Evolutionary conservation across 2,797 vertebrate genomes (phyloP), one percentile per base, ranked within the genome.

Genomic region (Anguilla obscura): DNA sequence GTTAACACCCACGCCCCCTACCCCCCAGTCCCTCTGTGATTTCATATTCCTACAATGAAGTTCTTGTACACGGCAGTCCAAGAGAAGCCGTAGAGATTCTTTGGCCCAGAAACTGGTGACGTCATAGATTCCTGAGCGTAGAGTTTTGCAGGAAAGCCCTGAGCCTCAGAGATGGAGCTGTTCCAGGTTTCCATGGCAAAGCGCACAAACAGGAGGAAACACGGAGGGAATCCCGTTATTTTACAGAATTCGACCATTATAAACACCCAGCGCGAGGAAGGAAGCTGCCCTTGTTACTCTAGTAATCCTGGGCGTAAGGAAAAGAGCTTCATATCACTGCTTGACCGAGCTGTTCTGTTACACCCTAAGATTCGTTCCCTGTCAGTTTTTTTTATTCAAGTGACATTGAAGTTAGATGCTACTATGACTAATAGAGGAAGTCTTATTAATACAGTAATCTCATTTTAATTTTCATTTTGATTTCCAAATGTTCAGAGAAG

Each of bases 171-270:
- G 96, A 97, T 99, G 98, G 98, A 97, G 93, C 93, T 45, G 96
- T 95, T 98, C 98, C 98, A 99, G 97, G 97, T 99, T 99, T 98
- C 98, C 98, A 99, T 99, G 98, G 98, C 97, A 95, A 97, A 96
- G 96, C 96, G 96, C 96, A 96, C 97, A 99, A 99, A 99, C 98
- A 99, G 98, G 98, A 99, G 98, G 98, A 99, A 99, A 99, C 98
- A 99, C 97, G 97, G 98, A 99, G 98, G 98, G 98, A 99, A 99
- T 99, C 98, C 98, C 98, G 98, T 98, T 99, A 98, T 99, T 99
- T 98, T 98, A 98, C 97, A 97, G 98, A 97, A 97, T 97, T 98
- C 97, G 97, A 96, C 96, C 97, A 98, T 98, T 99, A 99, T 99
- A 99, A 99, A 99, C 98, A 99, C 97, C 97, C 97, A 93, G 98